Conservation (phyloP, 2,113 vertebrate genomes). For the Bubalus kerabau region DNA sequence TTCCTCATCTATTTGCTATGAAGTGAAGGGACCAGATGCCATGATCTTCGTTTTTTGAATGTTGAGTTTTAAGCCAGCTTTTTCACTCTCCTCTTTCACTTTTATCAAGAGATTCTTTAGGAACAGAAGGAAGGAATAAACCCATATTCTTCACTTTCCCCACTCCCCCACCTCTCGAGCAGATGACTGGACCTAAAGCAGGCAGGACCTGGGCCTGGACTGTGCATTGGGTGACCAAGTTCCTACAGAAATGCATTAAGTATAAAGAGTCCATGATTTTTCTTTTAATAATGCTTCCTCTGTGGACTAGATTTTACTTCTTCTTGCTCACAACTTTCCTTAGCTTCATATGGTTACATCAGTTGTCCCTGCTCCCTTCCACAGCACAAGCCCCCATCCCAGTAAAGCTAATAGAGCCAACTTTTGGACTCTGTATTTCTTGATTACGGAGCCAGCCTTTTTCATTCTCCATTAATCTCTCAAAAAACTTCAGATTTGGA, state of each 20-base stretch:
- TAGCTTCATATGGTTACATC: background rate
- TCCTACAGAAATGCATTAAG: background rate
- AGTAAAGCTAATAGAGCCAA: background rate
- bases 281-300: background rate
- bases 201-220: background rate
- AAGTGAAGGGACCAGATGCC: background rate
- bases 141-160: background rate
- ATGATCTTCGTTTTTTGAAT: background rate
- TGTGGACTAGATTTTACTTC: background rate
- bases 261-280: background rate
- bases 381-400: background rate
- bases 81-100: background rate
- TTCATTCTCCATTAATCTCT: slow-evolving; percentile 13
- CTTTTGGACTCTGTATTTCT: background rate
- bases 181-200: background rate
- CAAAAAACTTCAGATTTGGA: background rate
- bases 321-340: background rate
- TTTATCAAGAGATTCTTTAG: background rate
- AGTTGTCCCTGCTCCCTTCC: background rate
- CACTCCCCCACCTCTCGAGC: background rate
- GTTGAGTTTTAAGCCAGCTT: background rate
- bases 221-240: background rate
- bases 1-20: background rate
- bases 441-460: background rate
- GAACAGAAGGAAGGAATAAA: background rate